Conservation (phyloP, 2,797 vertebrate genomes). For the Girardinus metallicus region DNA sequence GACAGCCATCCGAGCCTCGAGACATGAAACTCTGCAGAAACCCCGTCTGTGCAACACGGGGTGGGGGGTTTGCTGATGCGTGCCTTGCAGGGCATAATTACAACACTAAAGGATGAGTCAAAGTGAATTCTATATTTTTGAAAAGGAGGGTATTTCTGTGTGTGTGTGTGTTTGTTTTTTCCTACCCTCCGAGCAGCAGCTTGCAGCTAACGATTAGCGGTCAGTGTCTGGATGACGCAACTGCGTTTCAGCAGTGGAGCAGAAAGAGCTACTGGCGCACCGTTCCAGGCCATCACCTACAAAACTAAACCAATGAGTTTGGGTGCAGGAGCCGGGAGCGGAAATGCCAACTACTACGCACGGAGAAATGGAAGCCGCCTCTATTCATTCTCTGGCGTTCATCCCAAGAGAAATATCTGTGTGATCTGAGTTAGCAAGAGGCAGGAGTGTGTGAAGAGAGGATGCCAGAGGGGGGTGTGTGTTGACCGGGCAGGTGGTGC, state of each 20-base stretch:
- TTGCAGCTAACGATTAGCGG: constrained; percentile 62
- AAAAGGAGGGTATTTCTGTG: constrained; percentile 31
- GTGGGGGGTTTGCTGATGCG: constrained; percentile 41
- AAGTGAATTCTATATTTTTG: constrained; percentile 51
- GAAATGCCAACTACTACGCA: constrained; percentile 74
- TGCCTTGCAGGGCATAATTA: constrained; percentile 31
- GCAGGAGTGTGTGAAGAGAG: constrained; percentile 37
- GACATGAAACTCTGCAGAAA: constrained; percentile 42
- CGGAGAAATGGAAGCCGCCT: constrained; percentile 61
- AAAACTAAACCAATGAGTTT: constrained; percentile 42
- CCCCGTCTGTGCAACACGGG: constrained; percentile 36
- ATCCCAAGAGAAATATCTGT: constrained; percentile 54
- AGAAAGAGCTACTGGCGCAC: constrained; percentile 62
- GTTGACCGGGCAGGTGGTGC: constrained; percentile 9
- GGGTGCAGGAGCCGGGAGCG: constrained; percentile 47
- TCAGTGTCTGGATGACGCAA: constrained; percentile 73
- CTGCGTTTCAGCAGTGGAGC: constrained; percentile 70
- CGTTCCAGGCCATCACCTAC: constrained; percentile 54
- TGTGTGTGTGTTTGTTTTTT: constrained; percentile 18
- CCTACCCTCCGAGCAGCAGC: constrained; percentile 32
- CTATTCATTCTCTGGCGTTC: constrained; percentile 45
- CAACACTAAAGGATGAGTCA: constrained; percentile 45
- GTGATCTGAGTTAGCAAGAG: constrained; percentile 31
- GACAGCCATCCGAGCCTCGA: constrained; percentile 23
- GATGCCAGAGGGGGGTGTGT: neutral